Base-by-base conservation (phyloP, 2,113 vertebrate species). In the Papio anubis region DNA sequence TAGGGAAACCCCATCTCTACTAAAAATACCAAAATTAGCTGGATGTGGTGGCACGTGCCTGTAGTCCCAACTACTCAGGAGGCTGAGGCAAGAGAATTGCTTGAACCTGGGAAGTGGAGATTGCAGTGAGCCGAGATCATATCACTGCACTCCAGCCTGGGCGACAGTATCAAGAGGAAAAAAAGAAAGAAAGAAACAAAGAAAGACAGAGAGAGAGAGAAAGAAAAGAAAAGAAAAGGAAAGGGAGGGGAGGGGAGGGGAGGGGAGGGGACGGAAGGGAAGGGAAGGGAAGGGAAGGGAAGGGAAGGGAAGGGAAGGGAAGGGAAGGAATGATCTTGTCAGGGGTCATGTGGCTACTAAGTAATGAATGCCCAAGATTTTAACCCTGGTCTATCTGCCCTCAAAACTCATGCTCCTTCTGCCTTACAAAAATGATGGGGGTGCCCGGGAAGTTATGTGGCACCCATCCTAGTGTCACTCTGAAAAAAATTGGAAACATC, bases 401-500 rank as follows among this genome's bases (percentile, higher is more conserved):
- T 72, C 72, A 64, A 61, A 59, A 35, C 7, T 48, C 35, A 10
- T 27, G 50, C 16, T 93, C 80, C 7, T 5, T 70, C 23, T 50
- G 8, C 68, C 23, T 10, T 40, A n/a, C 30, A 52, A 30, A 94
- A 64, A 6, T n/a, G 0, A 10, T 40, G 57, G 25, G 4, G 17
- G 6, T 0, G n/a, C 2, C 10, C 17, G 16, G 12, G 18, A 13
- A 61, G 35, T 17, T 38, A 72, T 9, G 11, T 66, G 43, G 52
- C n/a, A 70, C 30, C 55, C 52, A 45, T 35, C 4, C 43, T n/a
- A 81, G 64, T 32, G 57, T 59, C 38, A 43, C 59, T 50, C 23
- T 40, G 91, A 93, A 93, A 83, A 76, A 94, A 80, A 84, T 2
- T 20, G 40, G 66, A 94, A 95, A 40, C 72, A 59, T 55, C 50